Percentiles rank a stretch among this genome's conserved stretches.
Evolutionary conservation across 2,797 vertebrate species (phyloP).

Genomic region (Anguilla pacifica): DNA sequence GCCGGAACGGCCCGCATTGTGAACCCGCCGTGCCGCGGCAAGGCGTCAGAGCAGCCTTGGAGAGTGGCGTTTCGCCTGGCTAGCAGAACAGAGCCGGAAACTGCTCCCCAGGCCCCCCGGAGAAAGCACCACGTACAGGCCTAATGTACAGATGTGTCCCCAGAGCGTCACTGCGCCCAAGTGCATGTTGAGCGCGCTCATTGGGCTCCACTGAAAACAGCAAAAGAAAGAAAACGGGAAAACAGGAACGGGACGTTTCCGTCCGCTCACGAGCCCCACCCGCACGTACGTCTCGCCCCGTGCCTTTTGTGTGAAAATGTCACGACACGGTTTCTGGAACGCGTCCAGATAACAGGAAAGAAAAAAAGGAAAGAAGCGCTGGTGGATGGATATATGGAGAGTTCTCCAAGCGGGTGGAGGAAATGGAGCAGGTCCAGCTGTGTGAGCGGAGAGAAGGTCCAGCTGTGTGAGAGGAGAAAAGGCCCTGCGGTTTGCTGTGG

Average conservation of each 20-base stretch:
- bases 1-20: slow-evolving; percentile 22
- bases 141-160: slow-evolving; percentile 9
- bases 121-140: neutral
- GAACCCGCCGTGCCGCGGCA: neutral
- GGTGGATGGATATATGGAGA: neutral
- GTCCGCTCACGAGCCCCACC: neutral
- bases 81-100: neutral
- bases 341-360: neutral
- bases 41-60: neutral
- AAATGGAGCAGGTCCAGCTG: neutral
- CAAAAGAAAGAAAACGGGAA: slow-evolving; percentile 18
- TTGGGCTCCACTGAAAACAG: slow-evolving; percentile 33
- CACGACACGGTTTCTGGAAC: neutral
- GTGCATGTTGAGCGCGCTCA: neutral
- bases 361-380: neutral
- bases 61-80: neutral
- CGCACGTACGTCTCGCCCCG: neutral
- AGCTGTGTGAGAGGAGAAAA: neutral
- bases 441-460: neutral
- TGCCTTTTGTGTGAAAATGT: slow-evolving; percentile 15
- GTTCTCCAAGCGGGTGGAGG: neutral
- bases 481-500: neutral
- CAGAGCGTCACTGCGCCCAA: neutral
- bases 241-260: slow-evolving; percentile 11
- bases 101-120: neutral